Percentiles rank a stretch among this genome's conserved stretches.
Conservation (phyloP, 2,888 invertebrate genomes). For the Protodeltote pygarga region DNA sequence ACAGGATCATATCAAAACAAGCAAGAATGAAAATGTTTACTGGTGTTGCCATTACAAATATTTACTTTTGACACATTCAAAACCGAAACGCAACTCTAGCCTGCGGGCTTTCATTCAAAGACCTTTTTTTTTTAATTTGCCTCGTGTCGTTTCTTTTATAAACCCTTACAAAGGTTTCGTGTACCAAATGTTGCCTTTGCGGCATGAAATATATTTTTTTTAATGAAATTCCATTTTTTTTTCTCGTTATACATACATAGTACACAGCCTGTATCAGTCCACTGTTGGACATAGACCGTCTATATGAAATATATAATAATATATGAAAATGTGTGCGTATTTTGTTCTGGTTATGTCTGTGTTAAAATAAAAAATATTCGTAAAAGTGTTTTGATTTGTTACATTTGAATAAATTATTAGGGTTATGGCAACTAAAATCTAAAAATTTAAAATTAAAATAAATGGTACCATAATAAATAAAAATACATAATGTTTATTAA, state of each 20-base stretch:
- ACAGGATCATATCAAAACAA: conserved; percentile 6
- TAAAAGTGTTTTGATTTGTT: neutral
- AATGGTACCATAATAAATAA: no score
- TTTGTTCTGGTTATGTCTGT: conserved; percentile 38
- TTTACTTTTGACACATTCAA: conserved; percentile 34
- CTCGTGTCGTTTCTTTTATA: conserved; percentile 25
- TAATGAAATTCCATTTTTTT: conserved; percentile 20
- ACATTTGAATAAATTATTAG: no score
- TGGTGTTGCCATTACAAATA: conserved; percentile 25
- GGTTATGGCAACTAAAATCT: no score
- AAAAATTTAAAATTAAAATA: no score
- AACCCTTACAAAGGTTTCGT: conserved; percentile 11
- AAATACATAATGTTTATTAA: no score
- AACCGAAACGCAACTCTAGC: conserved; percentile 13
- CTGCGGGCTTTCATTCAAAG: conserved; percentile 19
- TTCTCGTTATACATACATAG: no score
- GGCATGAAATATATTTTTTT: conserved; percentile 22
- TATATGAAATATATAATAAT: no score
- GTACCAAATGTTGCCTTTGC: conserved; percentile 22
- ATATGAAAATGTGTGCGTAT: no score
- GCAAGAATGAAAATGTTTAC: conserved; percentile 4
- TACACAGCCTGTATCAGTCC: no score
- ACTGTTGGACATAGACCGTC: no score
- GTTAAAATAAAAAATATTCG: conserved; percentile 12
- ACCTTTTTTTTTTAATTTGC: conserved; percentile 27